A percentile compares a stretch with the other conserved stretches of the same genome.
Conservation (phyloP, 2,888 invertebrate genomes). For the Rambutsinella grinnellia region DNA sequence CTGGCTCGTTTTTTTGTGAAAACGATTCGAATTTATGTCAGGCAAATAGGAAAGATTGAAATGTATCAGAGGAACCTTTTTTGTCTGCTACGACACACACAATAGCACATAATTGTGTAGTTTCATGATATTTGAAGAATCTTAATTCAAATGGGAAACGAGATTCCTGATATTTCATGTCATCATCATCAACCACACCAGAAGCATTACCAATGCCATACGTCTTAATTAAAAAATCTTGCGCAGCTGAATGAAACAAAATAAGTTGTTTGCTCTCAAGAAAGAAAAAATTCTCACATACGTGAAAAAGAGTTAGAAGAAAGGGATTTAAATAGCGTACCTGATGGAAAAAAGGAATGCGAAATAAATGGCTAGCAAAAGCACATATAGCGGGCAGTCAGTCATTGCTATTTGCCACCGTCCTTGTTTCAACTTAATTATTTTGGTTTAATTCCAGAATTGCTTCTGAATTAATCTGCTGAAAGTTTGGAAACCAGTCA, state of each 20-base stretch:
- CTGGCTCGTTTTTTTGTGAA: not conserved
- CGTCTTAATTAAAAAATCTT: conserved; percentile 63
- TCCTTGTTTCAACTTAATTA: not conserved
- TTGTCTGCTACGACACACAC: conserved; percentile 8
- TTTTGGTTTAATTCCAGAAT: not conserved
- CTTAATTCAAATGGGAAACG: conserved; percentile 61
- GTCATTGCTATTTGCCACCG: too few relatives aligned
- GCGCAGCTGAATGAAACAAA: conserved; percentile 55
- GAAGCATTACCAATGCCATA: conserved; percentile 23
- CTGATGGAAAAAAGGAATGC: too few relatives aligned
- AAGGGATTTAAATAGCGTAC: too few relatives aligned
- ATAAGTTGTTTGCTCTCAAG: conserved; percentile 28
- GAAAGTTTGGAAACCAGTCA: not conserved
- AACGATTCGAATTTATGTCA: not conserved
- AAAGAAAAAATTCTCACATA: conserved; percentile 8
- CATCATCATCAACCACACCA: conserved; percentile 47
- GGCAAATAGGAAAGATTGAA: not conserved
- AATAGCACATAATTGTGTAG: conserved; percentile 15
- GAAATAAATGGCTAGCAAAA: too few relatives aligned
- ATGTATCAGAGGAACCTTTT: conserved; percentile 2
- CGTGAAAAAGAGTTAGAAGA: not conserved
- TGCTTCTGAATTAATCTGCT: not conserved
- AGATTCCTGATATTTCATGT: conserved; percentile 63
- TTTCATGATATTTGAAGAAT: conserved; percentile 65
- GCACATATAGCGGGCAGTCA: too few relatives aligned